Evolutionary conservation across 2,797 vertebrate genomes (phyloP).

Genomic region (Phrynocephalus guinanensis): DNA sequence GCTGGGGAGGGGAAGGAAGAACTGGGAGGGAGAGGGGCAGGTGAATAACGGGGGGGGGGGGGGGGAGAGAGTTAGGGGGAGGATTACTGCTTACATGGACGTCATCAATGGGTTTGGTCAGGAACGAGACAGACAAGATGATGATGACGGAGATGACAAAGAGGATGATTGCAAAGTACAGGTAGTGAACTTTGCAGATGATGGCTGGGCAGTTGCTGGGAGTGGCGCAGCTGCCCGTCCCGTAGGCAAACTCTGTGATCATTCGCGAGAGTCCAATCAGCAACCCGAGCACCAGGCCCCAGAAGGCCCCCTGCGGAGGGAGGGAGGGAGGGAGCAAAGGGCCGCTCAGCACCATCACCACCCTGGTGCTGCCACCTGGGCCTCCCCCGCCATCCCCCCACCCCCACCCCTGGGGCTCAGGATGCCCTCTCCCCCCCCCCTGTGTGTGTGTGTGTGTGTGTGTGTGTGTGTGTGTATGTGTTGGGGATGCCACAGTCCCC

Average conservation of each 20-base stretch:
- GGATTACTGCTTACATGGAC: conserved; percentile 84
- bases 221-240: conserved; percentile 87
- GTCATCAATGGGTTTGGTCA: conserved; percentile 93
- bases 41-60: not conserved
- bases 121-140: conserved; percentile 85
- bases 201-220: conserved; percentile 89
- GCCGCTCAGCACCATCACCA: too few species aligned
- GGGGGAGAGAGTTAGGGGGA: not conserved
- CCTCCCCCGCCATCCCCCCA: not conserved
- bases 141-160: conserved; percentile 77
- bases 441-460: too few species aligned
- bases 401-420: not conserved
- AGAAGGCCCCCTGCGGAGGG: conserved; percentile 90
- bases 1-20: too few species aligned
- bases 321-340: not conserved
- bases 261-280: conserved; percentile 85
- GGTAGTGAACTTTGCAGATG: conserved; percentile 95
- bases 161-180: conserved; percentile 94
- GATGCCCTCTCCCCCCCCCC: too few species aligned
- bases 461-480: too few species aligned
- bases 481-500: too few species aligned
- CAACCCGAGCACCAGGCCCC: conserved; percentile 87
- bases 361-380: not conserved
- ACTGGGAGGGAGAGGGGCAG: not conserved
- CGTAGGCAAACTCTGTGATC: conserved; percentile 90